Conservation (phyloP, 2,888 invertebrate species). For the Gymnocheta viridis region DNA sequence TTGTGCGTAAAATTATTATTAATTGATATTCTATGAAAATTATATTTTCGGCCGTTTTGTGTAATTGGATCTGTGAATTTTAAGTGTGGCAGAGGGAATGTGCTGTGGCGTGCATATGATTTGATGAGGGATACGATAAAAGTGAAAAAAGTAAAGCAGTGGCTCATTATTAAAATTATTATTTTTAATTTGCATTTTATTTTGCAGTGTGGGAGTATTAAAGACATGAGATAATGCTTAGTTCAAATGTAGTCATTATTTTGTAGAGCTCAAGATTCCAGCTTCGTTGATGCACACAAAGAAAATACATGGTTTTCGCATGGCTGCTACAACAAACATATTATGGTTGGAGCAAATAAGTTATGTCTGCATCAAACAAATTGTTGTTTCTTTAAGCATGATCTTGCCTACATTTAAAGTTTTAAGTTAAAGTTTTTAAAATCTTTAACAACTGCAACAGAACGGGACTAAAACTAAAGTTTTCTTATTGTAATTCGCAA, state of each 20-base stretch:
- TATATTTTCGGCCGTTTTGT: constrained; percentile 12
- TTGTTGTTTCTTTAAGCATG: too few relatives aligned
- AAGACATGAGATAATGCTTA: too few relatives aligned
- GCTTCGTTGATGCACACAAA: too few relatives aligned
- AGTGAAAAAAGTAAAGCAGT: neutral
- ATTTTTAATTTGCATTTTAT: neutral
- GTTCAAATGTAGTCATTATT: neutral
- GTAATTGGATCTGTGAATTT: constrained; percentile 58
- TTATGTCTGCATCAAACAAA: too few relatives aligned
- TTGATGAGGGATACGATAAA: neutral
- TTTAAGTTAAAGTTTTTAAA: too few relatives aligned
- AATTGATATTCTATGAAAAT: constrained; percentile 76
- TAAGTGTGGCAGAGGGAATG: constrained; percentile 8
- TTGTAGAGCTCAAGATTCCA: neutral
- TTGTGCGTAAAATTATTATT: constrained; percentile 79
- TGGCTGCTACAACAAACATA: too few relatives aligned
- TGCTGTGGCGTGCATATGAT: constrained; percentile 22
- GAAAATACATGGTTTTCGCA: too few relatives aligned
- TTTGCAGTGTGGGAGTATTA: neutral
- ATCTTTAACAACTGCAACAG: too few relatives aligned
- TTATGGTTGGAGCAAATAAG: too few relatives aligned
- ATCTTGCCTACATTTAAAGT: too few relatives aligned
- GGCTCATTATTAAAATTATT: constrained; percentile 42
- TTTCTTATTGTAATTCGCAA: too few relatives aligned
- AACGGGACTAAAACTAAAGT: too few relatives aligned